Evolutionary conservation across 2,888 invertebrate genomes (phyloP).

Genomic region (Automeris io): DNA sequence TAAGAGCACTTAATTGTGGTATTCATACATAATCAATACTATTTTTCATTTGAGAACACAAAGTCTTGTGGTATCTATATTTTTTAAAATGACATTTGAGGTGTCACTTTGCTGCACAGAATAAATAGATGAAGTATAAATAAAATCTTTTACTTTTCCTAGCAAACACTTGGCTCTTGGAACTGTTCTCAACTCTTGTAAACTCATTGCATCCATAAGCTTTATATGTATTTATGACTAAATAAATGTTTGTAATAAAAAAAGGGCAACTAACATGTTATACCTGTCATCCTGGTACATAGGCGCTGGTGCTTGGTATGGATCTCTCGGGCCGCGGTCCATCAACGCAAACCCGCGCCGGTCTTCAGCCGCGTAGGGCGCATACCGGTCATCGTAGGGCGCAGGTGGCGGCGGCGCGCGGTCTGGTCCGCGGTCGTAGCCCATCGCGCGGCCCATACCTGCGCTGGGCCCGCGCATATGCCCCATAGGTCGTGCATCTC

Average conservation of each 20-base stretch:
- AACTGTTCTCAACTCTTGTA: too few species aligned
- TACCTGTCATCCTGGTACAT: slow-evolving; percentile 24
- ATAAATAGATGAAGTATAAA: too few species aligned
- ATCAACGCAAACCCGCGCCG: slow-evolving; percentile 62
- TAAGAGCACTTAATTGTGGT: too few species aligned
- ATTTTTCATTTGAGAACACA: too few species aligned
- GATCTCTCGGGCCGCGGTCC: slow-evolving; percentile 46
- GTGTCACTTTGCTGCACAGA: too few species aligned
- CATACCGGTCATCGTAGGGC: slow-evolving; percentile 61
- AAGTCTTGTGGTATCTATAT: too few species aligned
- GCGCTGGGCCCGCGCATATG: slow-evolving; percentile 39
- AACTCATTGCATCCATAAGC: background rate
- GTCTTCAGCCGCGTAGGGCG: slow-evolving; percentile 63
- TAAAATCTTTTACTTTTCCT: too few species aligned
- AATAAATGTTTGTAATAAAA: slow-evolving; percentile 11
- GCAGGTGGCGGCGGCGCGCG: slow-evolving; percentile 28
- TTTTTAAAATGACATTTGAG: too few species aligned
- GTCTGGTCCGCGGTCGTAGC: slow-evolving; percentile 51
- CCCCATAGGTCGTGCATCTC: slow-evolving; percentile 42
- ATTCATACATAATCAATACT: too few species aligned
- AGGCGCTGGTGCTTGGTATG: slow-evolving; percentile 50
- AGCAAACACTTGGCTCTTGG: too few species aligned
- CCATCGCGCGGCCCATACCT: slow-evolving; percentile 46
- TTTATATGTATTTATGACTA: background rate
- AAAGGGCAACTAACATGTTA: too few species aligned